Evolutionary conservation across 2,888 invertebrate genomes (phyloP).

Genomic region (Platycnemis pennipes): DNA sequence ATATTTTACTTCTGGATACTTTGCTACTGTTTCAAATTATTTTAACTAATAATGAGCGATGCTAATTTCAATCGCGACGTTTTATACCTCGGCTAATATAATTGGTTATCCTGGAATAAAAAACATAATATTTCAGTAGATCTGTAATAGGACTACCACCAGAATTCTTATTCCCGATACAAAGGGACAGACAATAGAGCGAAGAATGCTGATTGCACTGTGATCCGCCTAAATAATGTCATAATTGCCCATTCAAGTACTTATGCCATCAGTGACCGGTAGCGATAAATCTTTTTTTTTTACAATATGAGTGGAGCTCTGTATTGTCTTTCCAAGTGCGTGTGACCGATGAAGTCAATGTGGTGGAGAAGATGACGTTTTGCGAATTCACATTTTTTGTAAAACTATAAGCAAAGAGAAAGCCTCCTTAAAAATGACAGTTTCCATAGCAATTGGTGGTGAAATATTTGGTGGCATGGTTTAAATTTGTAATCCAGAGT

Average conservation of each 20-base stretch:
- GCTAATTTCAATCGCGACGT: background rate
- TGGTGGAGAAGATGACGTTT: background rate
- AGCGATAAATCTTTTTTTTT: background rate
- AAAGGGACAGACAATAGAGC: constrained; percentile 4
- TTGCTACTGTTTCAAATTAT: constrained; percentile 40
- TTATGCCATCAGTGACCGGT: background rate
- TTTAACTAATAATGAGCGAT: background rate
- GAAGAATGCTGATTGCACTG: constrained; percentile 3
- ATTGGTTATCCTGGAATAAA: background rate
- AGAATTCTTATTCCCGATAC: background rate
- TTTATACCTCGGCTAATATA: constrained; percentile 24
- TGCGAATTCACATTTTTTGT: background rate
- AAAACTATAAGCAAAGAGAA: background rate
- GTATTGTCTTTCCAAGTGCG: background rate
- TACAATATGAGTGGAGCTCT: background rate
- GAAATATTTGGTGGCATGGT: constrained; percentile 7
- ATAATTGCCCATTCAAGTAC: background rate
- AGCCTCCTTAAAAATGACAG: background rate
- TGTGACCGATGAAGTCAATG: background rate
- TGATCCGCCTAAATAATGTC: background rate
- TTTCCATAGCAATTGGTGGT: constrained; percentile 1
- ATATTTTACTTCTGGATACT: constrained; percentile 42
- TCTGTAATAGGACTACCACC: background rate
- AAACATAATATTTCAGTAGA: background rate
- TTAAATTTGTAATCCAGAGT: background rate